Base-by-base conservation (phyloP, 1,140 invertebrate species). In the Sarcophaga peregrina region DNA sequence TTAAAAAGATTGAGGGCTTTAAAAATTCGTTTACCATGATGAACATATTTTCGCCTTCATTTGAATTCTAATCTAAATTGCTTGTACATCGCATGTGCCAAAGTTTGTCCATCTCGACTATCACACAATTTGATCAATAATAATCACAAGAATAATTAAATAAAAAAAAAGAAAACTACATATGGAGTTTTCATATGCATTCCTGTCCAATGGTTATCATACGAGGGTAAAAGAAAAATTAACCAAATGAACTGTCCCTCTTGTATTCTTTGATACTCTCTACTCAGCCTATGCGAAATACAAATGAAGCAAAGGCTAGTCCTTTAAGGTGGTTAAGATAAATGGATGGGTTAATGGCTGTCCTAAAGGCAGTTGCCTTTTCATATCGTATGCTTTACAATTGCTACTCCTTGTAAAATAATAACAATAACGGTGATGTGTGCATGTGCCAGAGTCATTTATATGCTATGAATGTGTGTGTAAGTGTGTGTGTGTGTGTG, bases 261-360 rank as follows among this genome's bases (percentile, higher is more conserved):
- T 20, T 8, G 62, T 25, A 8, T 8, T 68, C 7, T 68, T 68
- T 68, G 62, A 25, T 37, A 37, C 25, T 37, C 25, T 37, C 25
- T n/a, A 37, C 1, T 1, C 25, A 37, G 4, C 4, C 25, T 37
- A 37, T 4, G 25, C 4, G 4, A 37, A n/a, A 20, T 8, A 25
- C 62, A 68, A n/a, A 58, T 58, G 15, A 68, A 20, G 62, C 5
- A 20, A 3, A 68, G n/a, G 8, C 20, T 20, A 58, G 20, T 5
- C 5, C 15, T 10, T 68, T 68, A 68, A 78, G 75, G 75, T 78
- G 47, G n/a, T 50, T 78, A 17, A 78, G 47, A 76, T 48, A 48
- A 76, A 17, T 50, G n/a, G 48, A 52, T 78, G 47, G 47, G 47
- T 78, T 78, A 78, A 78, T 78, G 75, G 25, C 25, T 52, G 75